Percentiles rank a stretch among this genome's conserved stretches.
Conservation (phyloP, 2,113 vertebrate genomes). For the Apteryx mantelli region DNA sequence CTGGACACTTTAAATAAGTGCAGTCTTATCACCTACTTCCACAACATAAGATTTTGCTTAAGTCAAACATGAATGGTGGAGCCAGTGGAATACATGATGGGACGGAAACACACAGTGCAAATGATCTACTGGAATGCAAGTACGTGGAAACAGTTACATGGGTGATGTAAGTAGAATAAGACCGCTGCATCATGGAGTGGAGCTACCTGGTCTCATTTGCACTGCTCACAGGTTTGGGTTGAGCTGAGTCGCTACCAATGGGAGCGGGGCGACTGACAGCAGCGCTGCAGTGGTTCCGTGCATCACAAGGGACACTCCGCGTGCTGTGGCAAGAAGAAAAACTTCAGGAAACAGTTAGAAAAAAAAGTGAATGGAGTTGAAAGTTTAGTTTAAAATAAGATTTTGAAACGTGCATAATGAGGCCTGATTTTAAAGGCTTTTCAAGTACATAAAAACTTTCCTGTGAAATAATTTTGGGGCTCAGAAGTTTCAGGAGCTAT, state of each 20-base stretch:
- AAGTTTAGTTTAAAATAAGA: not conserved
- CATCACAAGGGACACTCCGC: constrained; percentile 89
- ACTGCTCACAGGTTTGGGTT: constrained; percentile 86
- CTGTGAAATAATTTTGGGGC: not conserved
- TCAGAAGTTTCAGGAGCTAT: not conserved
- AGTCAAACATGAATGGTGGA: constrained; percentile 24
- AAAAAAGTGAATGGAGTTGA: not conserved
- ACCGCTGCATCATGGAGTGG: not conserved
- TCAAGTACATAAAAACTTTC: not conserved
- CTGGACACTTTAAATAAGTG: not conserved
- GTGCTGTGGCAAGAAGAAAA: constrained; percentile 88
- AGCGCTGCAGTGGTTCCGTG: constrained; percentile 87
- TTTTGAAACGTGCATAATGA: not conserved
- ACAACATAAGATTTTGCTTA: not conserved
- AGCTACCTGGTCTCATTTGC: constrained; percentile 95
- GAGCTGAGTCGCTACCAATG: constrained; percentile 81
- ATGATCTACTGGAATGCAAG: constrained; percentile 10
- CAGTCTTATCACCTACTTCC: not conserved
- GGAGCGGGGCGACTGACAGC: constrained; percentile 84
- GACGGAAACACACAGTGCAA: not conserved
- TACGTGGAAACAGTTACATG: not conserved
- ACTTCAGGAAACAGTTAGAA: constrained; percentile 77
- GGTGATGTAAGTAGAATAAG: constrained; percentile 26
- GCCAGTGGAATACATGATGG: not conserved
- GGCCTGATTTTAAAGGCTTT: not conserved